These are phyloP conservation scores for Melipona bicolor DNA, from an alignment of 2,888 invertebrate species.

Conservation along the genomic window DNA sequence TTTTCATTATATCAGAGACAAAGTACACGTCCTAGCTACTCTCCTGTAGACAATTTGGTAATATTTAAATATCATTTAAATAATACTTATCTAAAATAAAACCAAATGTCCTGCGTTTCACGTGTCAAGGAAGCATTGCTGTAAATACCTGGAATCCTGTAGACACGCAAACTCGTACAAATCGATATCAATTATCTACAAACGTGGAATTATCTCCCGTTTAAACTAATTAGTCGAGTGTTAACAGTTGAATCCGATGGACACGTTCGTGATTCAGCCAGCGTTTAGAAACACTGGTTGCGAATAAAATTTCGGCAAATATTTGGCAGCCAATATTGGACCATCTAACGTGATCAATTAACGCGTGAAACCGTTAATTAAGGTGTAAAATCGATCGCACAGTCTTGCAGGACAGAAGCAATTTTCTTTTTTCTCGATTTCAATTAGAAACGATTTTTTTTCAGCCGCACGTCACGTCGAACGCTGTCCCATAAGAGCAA, in stretches of 20 bases:
- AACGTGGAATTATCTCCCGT: not conserved
- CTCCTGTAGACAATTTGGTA: too few species aligned
- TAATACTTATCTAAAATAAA: too few species aligned
- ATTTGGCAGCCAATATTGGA: conserved; percentile 1
- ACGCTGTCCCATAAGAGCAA: not conserved
- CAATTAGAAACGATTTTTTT: not conserved
- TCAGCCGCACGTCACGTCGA: not conserved
- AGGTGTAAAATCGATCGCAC: not conserved
- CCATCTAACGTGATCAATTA: not conserved
- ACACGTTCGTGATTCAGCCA: not conserved
- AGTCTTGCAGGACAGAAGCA: too few species aligned
- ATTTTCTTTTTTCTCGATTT: too few species aligned
- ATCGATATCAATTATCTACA: not conserved
- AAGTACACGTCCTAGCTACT: too few species aligned
- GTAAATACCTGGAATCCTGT: too few species aligned
- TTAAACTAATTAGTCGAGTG: not conserved
- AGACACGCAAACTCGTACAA: too few species aligned
- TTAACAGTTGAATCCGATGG: not conserved
- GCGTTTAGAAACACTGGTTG: too few species aligned
- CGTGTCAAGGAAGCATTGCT: too few species aligned
- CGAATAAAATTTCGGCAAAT: conserved; percentile 3
- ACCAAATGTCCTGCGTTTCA: too few species aligned
- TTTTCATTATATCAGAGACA: too few species aligned
- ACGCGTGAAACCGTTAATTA: not conserved
- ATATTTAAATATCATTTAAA: too few species aligned